Conservation (phyloP, 1,140 invertebrate species). For the Drusus annulatus region DNA sequence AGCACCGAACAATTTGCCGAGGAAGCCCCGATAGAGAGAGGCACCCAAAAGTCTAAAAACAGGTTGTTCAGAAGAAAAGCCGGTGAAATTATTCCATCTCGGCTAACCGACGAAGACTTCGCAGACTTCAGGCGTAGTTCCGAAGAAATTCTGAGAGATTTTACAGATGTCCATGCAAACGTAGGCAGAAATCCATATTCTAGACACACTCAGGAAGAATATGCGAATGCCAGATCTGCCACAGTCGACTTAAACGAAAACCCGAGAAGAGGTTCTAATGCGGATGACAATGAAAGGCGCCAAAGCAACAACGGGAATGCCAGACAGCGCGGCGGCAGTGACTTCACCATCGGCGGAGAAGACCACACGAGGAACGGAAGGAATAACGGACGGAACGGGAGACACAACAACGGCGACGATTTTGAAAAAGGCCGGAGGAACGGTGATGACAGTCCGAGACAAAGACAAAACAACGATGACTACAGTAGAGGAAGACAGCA, state of each 20-base stretch:
- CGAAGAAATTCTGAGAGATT: slow-evolving; percentile 51
- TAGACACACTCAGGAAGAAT: slow-evolving; percentile 51
- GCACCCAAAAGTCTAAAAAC: slow-evolving; percentile 44
- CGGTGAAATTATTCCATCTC: slow-evolving; percentile 38
- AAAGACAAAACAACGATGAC: not conserved
- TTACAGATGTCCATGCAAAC: slow-evolving; percentile 34
- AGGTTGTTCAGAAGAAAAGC: slow-evolving; percentile 56
- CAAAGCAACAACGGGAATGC: not conserved
- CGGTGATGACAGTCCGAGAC: slow-evolving; percentile 8
- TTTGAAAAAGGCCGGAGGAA: slow-evolving; percentile 14
- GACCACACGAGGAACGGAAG: slow-evolving; percentile 6
- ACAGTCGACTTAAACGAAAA: slow-evolving; percentile 39
- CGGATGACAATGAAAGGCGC: slow-evolving; percentile 7
- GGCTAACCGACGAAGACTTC: slow-evolving; percentile 41
- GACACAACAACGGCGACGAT: not conserved
- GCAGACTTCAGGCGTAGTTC: slow-evolving; percentile 50
- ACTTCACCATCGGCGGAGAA: not conserved
- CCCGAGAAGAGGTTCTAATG: not conserved
- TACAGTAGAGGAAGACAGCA: slow-evolving; percentile 4
- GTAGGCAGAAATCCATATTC: slow-evolving; percentile 35
- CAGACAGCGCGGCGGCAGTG: not conserved
- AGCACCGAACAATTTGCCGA: slow-evolving; percentile 45
- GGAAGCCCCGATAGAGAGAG: not conserved
- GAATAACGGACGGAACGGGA: not conserved
- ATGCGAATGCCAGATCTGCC: slow-evolving; percentile 36